Evolutionary conservation across 2,888 invertebrate species (phyloP).

Genomic region (Gastrophysa polygoni): DNA sequence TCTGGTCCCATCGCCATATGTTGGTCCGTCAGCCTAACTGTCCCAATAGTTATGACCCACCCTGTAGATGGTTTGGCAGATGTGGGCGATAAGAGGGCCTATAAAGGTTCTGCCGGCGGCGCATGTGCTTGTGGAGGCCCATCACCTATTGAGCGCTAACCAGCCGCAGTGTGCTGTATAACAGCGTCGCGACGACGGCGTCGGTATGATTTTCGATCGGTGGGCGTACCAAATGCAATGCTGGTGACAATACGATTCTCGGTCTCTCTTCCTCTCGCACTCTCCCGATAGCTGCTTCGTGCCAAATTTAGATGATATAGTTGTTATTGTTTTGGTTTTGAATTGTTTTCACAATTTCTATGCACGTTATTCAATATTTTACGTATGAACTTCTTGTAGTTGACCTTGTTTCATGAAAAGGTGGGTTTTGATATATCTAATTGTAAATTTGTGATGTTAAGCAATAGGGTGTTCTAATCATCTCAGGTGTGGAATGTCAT

Average conservation of each 20-base stretch:
- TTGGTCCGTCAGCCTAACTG: too few relatives aligned
- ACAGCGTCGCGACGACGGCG: constrained; percentile 43
- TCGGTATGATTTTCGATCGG: constrained; percentile 38
- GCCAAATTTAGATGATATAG: constrained; percentile 42
- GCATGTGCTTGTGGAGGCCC: constrained; percentile 34
- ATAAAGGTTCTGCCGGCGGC: constrained; percentile 22
- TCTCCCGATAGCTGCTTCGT: constrained; percentile 37
- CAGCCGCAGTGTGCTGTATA: constrained; percentile 44
- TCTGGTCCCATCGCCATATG: too few relatives aligned
- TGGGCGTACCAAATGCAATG: constrained; percentile 48
- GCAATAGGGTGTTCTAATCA: too few relatives aligned
- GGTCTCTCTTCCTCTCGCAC: constrained; percentile 39
- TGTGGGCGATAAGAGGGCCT: neutral
- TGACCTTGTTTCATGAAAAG: neutral
- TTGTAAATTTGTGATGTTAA: too few relatives aligned
- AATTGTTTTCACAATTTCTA: constrained; percentile 5
- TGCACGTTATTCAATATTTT: constrained; percentile 8
- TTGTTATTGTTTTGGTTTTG: constrained; percentile 25
- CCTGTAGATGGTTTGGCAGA: too few relatives aligned
- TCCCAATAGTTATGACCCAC: too few relatives aligned
- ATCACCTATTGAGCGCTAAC: constrained; percentile 46
- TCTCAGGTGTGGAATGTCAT: too few relatives aligned
- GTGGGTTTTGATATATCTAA: too few relatives aligned
- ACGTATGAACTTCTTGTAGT: constrained; percentile 1
- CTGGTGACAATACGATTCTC: constrained; percentile 45